These are phyloP conservation scores for Drosophila kepulauana DNA, from an alignment of 1,140 invertebrate genomes.

Conservation along the genomic window DNA sequence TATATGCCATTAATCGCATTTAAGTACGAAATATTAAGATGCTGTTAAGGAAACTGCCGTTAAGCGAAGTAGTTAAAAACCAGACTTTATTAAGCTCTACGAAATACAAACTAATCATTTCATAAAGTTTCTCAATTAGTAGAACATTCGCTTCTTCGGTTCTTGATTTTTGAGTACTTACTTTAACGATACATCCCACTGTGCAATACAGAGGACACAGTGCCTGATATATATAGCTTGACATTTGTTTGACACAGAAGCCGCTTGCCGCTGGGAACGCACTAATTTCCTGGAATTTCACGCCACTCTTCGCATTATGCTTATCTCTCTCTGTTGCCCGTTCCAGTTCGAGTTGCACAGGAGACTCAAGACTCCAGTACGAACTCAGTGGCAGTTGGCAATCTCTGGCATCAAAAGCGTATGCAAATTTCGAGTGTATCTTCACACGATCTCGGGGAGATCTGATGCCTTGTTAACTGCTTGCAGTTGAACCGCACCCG, in stretches of 20 bases:
- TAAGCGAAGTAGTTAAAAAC: too few species aligned
- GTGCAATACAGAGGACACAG: conserved; percentile 7
- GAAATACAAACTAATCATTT: too few species aligned
- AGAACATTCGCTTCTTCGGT: too few species aligned
- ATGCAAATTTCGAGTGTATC: conserved; percentile 65
- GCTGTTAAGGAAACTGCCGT: too few species aligned
- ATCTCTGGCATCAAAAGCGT: conserved; percentile 15
- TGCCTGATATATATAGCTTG: conserved; percentile 25
- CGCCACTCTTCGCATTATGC: conserved; percentile 59
- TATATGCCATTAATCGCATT: too few species aligned
- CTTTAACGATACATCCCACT: conserved; percentile 10
- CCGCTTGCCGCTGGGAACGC: conserved; percentile 51
- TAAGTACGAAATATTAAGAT: too few species aligned
- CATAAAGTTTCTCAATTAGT: too few species aligned
- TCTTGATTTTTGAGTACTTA: conserved; percentile 7
- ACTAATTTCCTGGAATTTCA: conserved; percentile 75
- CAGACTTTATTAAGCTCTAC: too few species aligned
- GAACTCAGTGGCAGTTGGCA: background rate
- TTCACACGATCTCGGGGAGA: conserved; percentile 73
- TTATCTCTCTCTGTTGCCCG: conserved; percentile 17
- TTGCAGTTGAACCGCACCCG: conserved; percentile 47
- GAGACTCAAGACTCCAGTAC: too few species aligned
- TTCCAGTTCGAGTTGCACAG: background rate
- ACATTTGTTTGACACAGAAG: conserved; percentile 75
- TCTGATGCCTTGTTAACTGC: conserved; percentile 71